Percentiles rank a stretch among this genome's conserved stretches.
These are phyloP conservation scores for Istiophorus platypterus DNA, from an alignment of 2,113 vertebrate genomes.

Conservation along the genomic window DNA sequence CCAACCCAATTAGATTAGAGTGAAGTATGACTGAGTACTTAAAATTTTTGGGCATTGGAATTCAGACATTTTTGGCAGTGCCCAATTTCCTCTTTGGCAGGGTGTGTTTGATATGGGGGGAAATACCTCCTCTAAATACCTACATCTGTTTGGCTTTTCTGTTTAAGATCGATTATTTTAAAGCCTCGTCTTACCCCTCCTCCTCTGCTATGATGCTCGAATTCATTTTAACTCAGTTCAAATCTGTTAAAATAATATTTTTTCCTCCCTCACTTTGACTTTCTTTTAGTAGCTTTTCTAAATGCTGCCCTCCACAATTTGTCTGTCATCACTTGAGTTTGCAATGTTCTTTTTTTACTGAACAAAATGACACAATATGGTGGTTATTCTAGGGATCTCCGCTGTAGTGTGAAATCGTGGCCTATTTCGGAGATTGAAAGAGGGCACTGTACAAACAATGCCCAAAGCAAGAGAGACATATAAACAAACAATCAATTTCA, in stretches of 20 bases:
- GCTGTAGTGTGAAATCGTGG: constrained; percentile 37
- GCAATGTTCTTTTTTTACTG: constrained; percentile 16
- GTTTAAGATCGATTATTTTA: not conserved
- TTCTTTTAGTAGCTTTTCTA: constrained; percentile 13
- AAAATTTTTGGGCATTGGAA: constrained; percentile 45
- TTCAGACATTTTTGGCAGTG: constrained; percentile 57
- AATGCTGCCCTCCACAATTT: constrained; percentile 29
- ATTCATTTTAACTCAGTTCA: constrained; percentile 27
- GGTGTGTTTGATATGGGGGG: constrained; percentile 26
- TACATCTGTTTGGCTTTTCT: not conserved
- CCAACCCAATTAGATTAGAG: constrained; percentile 74
- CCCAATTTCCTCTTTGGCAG: constrained; percentile 55
- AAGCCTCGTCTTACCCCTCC: not conserved
- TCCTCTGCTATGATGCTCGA: constrained; percentile 2
- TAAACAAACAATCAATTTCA: constrained; percentile 68
- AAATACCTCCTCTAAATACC: constrained; percentile 53
- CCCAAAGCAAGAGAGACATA: constrained; percentile 9
- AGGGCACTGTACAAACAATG: constrained; percentile 31
- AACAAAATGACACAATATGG: constrained; percentile 33
- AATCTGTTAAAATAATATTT: not conserved
- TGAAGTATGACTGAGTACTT: constrained; percentile 72
- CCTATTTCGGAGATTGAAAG: constrained; percentile 29
- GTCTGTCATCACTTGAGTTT: constrained; percentile 17
- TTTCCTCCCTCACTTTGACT: not conserved
- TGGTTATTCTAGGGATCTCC: constrained; percentile 28